Evolutionary conservation across 1,140 invertebrate genomes (phyloP).

Genomic region (Ooceraea biroi): DNA sequence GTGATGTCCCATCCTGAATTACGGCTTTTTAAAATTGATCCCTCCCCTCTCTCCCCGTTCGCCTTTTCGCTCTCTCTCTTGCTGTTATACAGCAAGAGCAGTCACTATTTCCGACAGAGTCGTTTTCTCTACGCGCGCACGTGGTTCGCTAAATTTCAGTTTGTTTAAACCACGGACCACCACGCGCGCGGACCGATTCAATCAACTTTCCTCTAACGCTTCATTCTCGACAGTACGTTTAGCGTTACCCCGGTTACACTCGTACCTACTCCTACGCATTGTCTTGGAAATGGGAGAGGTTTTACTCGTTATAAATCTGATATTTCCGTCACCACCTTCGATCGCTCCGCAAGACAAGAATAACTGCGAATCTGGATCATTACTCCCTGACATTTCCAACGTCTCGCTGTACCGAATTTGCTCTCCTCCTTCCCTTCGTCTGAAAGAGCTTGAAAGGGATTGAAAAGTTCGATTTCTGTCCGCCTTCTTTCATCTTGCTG

Average conservation of each 20-base stretch:
- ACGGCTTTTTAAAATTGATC: slow-evolving; percentile 73
- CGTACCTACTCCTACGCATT: no score
- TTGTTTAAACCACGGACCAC: slow-evolving; percentile 18
- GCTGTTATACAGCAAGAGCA: slow-evolving; percentile 4
- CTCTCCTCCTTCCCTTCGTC: no score
- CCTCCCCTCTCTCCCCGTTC: slow-evolving; percentile 29
- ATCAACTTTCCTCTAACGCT: slow-evolving; percentile 14
- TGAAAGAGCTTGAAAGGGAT: background rate
- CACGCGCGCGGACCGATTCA: background rate
- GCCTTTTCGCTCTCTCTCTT: background rate
- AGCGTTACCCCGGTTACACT: no score
- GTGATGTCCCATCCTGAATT: slow-evolving; percentile 69
- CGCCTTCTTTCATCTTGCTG: background rate
- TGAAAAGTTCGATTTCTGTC: no score
- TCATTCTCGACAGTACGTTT: slow-evolving; percentile 24
- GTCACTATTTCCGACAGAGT: no score
- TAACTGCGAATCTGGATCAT: background rate
- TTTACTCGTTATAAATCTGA: background rate
- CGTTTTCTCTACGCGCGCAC: background rate
- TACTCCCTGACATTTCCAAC: background rate
- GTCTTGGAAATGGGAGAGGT: background rate
- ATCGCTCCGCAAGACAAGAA: background rate
- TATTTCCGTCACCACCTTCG: background rate
- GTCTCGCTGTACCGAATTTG: background rate
- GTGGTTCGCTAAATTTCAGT: slow-evolving; percentile 36